Evolutionary conservation across 2,113 vertebrate genomes (phyloP).

Genomic region (Pollimyrus isidori): DNA sequence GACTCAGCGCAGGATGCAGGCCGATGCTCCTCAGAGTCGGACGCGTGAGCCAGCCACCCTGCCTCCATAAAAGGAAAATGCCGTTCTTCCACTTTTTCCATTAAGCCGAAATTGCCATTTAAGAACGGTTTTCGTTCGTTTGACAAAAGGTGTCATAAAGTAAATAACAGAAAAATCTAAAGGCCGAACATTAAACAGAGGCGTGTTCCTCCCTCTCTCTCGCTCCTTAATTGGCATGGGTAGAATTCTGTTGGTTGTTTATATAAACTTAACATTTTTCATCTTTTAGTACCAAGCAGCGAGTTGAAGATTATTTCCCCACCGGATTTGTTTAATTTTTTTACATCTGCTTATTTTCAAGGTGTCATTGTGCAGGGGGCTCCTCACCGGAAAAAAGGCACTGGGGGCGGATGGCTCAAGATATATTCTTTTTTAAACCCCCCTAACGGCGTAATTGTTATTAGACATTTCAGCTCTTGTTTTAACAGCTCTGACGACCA

Average conservation of each 20-base stretch:
- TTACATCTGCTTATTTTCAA: conserved; percentile 98
- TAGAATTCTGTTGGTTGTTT: conserved; percentile 90
- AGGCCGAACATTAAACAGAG: conserved; percentile 45
- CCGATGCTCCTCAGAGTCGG: conserved; percentile 7
- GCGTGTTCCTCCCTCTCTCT: conserved; percentile 55
- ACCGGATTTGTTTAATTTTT: conserved; percentile 97
- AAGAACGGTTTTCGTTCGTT: conserved; percentile 48
- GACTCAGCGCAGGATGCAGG: conserved; percentile 13
- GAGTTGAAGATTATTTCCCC: conserved; percentile 76
- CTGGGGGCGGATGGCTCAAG: conserved; percentile 52
- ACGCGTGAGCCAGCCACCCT: conserved; percentile 20
- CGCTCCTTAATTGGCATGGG: conserved; percentile 96
- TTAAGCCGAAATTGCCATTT: conserved; percentile 52
- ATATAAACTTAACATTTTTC: conserved; percentile 92
- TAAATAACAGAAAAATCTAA: conserved; percentile 63
- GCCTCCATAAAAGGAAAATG: conserved; percentile 55
- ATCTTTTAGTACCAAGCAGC: conserved; percentile 90
- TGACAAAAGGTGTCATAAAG: conserved; percentile 56
- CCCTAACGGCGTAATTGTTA: conserved; percentile 66
- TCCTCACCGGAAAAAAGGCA: conserved; percentile 63
- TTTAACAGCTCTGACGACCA: conserved; percentile 88
- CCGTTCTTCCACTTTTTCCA: conserved; percentile 43
- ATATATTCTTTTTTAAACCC: conserved; percentile 60
- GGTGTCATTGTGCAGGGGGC: conserved; percentile 72
- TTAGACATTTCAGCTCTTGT: conserved; percentile 69